phyloP scores from a whole-genome alignment of 2,113 vertebrate genomes.

The Neotragus moschatus region DNA sequence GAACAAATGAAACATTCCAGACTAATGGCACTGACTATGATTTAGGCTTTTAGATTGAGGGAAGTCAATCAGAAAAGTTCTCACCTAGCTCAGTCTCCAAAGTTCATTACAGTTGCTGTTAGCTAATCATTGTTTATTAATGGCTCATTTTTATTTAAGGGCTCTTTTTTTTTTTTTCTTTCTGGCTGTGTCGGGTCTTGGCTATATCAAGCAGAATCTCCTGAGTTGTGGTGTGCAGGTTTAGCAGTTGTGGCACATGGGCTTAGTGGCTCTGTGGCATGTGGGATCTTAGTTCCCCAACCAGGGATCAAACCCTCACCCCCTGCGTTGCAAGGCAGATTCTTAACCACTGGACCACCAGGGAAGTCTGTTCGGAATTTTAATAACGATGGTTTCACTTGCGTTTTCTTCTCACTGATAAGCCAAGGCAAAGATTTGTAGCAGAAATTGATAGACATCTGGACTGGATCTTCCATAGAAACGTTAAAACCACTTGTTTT shows the following conservation, averaged over 20 bases:
- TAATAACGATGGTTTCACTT: background rate
- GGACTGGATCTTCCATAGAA: background rate
- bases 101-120: background rate
- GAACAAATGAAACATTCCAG: background rate
- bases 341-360: background rate
- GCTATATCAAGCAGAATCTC: background rate
- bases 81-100: background rate
- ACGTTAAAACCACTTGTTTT: background rate
- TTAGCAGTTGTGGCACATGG: background rate
- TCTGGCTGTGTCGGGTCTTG: background rate
- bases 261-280: background rate
- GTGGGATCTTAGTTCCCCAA: background rate
- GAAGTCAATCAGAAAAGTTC: background rate
- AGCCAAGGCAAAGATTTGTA: background rate
- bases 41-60: background rate
- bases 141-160: background rate
- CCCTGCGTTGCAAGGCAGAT: background rate
- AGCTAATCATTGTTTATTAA: background rate
- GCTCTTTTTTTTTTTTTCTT: background rate
- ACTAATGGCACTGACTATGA: background rate
- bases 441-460: background rate
- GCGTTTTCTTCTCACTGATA: background rate
- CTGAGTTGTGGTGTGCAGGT: background rate
- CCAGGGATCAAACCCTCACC: background rate
- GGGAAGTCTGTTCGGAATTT: background rate